These are phyloP conservation scores for Dissostichus mawsoni DNA, from an alignment of 2,113 vertebrate species.

Conservation along the genomic window DNA sequence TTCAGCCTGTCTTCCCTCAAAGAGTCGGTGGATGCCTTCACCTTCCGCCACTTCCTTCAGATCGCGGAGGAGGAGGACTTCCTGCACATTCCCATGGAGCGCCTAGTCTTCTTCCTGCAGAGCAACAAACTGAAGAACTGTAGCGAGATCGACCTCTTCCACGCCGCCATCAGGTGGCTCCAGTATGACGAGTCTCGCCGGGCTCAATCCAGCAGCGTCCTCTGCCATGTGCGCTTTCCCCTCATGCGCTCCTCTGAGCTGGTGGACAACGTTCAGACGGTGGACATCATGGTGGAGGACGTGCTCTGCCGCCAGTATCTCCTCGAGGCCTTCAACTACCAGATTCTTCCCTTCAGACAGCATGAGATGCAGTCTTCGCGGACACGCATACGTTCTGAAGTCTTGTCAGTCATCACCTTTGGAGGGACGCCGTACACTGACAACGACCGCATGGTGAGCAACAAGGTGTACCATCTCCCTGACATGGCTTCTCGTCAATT, in stretches of 20 bases:
- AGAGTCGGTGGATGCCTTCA: conserved; percentile 95
- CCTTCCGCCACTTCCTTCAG: conserved; percentile 95
- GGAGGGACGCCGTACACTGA: conserved; percentile 97
- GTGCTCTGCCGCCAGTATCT: conserved; percentile 93
- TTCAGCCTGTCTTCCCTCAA: conserved; percentile 95
- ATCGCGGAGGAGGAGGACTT: conserved; percentile 97
- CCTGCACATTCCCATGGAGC: conserved; percentile 93
- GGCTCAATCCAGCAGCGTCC: conserved; percentile 87
- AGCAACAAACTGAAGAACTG: conserved; percentile 97
- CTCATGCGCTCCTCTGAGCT: conserved; percentile 95
- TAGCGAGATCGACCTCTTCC: conserved; percentile 94
- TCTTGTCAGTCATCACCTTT: conserved; percentile 90
- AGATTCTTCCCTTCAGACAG: conserved; percentile 96
- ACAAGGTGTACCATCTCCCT: conserved; percentile 90
- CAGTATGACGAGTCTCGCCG: conserved; percentile 87
- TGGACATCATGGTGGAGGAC: conserved; percentile 97
- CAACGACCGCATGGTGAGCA: conserved; percentile 92
- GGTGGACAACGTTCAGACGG: conserved; percentile 95
- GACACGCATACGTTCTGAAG: conserved; percentile 90
- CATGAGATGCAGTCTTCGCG: conserved; percentile 95
- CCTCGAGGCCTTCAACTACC: conserved; percentile 97
- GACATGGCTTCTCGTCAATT: conserved; percentile 89
- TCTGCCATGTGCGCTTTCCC: conserved; percentile 95
- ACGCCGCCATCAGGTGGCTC: conserved; percentile 92
- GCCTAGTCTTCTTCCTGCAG: conserved; percentile 95